Base-by-base conservation (phyloP, 1,140 invertebrate species). In the Telenomus remus region DNA sequence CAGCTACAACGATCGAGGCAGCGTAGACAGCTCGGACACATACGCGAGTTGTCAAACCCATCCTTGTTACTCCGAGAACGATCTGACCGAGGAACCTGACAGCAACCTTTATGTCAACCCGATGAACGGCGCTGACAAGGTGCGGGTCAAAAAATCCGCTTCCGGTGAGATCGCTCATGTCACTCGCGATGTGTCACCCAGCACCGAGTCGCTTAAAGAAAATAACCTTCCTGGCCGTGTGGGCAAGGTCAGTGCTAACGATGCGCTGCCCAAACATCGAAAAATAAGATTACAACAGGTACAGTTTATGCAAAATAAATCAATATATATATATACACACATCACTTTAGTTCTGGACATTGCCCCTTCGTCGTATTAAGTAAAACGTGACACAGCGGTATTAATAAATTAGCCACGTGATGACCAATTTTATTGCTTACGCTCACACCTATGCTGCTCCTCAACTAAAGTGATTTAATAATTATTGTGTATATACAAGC, bases 21-120 rank as follows among this genome's bases (percentile, higher is more conserved):
- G 93, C 82, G 91, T 95, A 43, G 94, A 95, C 81, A 95, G 94
- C 80, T 95, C 94, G 27, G 96, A 98, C 88, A 98, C 96, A 57
- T 98, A 96, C 88, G 95, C 95, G 84, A 97, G 95, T 88, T 98
- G 96, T 90, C 94, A 96, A 89, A 98, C 96, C 73, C 96, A 97
- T 89, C 96, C 95, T 79, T 97, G 95, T 89, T 92, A 94, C 86
- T 96, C 95, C 0, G 89, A 94, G 89, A 93, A 92, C 79, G 94
- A 95, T 88, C 90, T 95, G 79, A 92, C 93, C 50, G 91, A 92
- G 73, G 93, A 94, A 42, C 77, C 87, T 39, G 92, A 92, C 71
- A 94, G 94, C 84, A 97, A 97, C 89, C 91, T 97, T 72, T 98
- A 97, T 88, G 93, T 97, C 80, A 97, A 97, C 89, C 96, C 96